Evolutionary conservation across 1,140 invertebrate genomes (phyloP), one percentile per base, ranked within the genome.

Genomic region (Pogonomyrmex californicus): DNA sequence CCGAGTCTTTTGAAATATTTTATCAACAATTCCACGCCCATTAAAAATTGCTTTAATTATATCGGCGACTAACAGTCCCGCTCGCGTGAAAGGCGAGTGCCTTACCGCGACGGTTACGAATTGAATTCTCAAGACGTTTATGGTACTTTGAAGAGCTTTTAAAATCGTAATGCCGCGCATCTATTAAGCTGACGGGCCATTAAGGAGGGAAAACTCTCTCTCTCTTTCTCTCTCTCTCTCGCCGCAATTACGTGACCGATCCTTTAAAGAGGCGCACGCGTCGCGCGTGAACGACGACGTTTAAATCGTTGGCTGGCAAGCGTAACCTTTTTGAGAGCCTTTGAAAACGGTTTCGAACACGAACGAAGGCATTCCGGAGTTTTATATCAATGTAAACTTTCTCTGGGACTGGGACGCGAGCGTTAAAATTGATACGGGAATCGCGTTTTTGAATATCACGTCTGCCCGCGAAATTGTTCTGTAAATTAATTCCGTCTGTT

Each of bases 141-240:
- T 51, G 63, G 17, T n/a, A 1, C 2, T 38, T 75, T 30, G 14
- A 51, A 49, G 65, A 62, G 66, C 68, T 58, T 63, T 62, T 58
- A 58, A 76, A 88, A 75, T 88, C 56, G 51, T 56, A 75, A 86
- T 81, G 54, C 9, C 60, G 30, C 33, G 33, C 38, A 60, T 68
- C 56, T 89, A 63, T 88, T 81, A 88, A 88, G 56, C 44, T 60
- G 47, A 68, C 82, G 38, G 23, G 60, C 73, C 54, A 56, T 89
- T 89, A 88, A 79, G 14, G 5, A 81, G 30, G 36, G 66, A 56
- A 81, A 81, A 70, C 23, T 81, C 51, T 23, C 23, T 23, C 23
- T 81, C 51, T 23, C 23, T 23, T 0, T 23, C 23, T 23, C 23
- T 23, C 23, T 23, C 23, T 23, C 23, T 51, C 23, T 68, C 47